Evolutionary conservation across 1,140 invertebrate species (phyloP), one percentile per base, ranked within the genome.

Genomic region (Wasmannia auropunctata): DNA sequence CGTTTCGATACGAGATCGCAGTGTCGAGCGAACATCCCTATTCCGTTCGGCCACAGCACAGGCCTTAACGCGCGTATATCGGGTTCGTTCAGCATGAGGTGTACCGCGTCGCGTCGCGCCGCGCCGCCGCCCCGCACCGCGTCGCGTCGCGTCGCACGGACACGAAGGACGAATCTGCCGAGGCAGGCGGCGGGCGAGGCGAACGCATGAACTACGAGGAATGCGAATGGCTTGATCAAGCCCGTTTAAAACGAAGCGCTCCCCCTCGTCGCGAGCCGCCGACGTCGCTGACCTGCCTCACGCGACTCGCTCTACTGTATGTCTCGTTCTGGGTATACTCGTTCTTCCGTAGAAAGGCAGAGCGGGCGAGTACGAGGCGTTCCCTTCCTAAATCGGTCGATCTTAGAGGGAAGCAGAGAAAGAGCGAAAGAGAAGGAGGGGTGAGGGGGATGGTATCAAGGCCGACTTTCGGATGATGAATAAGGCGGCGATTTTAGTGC

Each of bases 221-320:
- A 89, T 83, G 87, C 87, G 65, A 86, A 88, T 83, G 76, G 46
- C 88, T 69, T 74, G 87, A 89, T 77, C 88, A 76, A 83, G 76
- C 76, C 76, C 88, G 79, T 89, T 83, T 79, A 87, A 90, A 90
- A 90, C 76, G 87, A 90, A 90, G 88, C 87, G 84, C 86, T 90
- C 88, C 88, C n/a, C 58, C 70, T 77, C 67, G 63, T 72, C 74
- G 69, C 76, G 63, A 83, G 74, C 49, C 72, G 86, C 85, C 67
- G 85, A 88, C 74, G 88, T 84, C 72, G 88, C 87, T 90, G 88
- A 90, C 88, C 88, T 90, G 85, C 88, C 88, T 87, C 88, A 90
- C 88, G 85, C 88, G 87, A 84, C 60, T 89, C 84, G 58, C 54
- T 89, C 74, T 69, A 88, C 67, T 74, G 84, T 79, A 58, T 10